Percentiles rank a stretch among this genome's conserved stretches.
These are phyloP conservation scores for Channallabes apus DNA, from an alignment of 2,797 vertebrate genomes.

Conservation along the genomic window DNA sequence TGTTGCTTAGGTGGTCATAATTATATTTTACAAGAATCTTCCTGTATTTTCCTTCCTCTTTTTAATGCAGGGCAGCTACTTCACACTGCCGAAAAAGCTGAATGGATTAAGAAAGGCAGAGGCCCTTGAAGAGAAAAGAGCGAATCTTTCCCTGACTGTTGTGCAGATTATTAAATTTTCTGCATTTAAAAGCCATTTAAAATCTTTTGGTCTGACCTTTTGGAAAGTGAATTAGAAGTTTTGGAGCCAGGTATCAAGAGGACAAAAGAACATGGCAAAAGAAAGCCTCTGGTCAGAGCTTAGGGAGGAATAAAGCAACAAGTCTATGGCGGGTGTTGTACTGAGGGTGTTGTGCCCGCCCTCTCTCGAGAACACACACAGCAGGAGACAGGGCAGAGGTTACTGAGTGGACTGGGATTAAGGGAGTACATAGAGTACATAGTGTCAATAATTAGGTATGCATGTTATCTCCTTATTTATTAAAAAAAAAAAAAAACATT, in stretches of 20 bases:
- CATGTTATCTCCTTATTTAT: conserved; percentile 12
- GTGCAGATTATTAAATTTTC: conserved; percentile 60
- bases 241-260: not conserved
- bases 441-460: conserved; percentile 29
- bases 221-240: conserved; percentile 24
- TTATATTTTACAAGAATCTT: conserved; percentile 39
- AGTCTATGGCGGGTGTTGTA: conserved; percentile 28
- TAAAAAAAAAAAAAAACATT: not conserved
- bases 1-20: not conserved
- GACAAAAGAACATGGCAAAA: conserved; percentile 23
- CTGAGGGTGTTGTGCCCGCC: conserved; percentile 6
- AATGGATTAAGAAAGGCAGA: conserved; percentile 41
- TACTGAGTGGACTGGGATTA: conserved; percentile 22
- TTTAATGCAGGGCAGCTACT: conserved; percentile 14
- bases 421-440: conserved; percentile 8
- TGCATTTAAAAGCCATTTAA: conserved; percentile 53
- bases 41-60: not conserved
- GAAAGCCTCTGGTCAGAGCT: conserved; percentile 36
- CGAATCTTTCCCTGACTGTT: conserved; percentile 47
- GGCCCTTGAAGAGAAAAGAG: conserved; percentile 39
- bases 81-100: conserved; percentile 32
- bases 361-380: conserved; percentile 28
- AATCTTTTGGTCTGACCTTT: conserved; percentile 32
- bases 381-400: conserved; percentile 38
- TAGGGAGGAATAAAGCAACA: conserved; percentile 46